Base-by-base conservation (phyloP, 2,113 vertebrate genomes). In the Piaya cayana region DNA sequence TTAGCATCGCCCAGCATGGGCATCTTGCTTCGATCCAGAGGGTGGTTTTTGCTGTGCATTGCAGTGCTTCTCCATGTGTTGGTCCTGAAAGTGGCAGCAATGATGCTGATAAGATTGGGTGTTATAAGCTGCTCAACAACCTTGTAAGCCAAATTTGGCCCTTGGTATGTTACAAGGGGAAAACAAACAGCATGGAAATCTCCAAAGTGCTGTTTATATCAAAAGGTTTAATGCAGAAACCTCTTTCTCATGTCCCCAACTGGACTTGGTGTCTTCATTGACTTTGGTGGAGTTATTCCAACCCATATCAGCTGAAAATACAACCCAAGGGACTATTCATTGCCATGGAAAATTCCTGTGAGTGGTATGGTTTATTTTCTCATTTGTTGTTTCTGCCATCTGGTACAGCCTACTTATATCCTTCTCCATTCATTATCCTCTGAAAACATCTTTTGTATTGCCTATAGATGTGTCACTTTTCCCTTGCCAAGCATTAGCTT, bases 401-500 rank as follows among this genome's bases (percentile, higher is more conserved):
- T 87, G 92, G 72, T 65, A 91, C 8, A 55, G 53, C 32, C 22
- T 22, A 45, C 86, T 50, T 52, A 20, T 10, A 68, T 56, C 34
- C 45, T 75, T 55, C 59, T 74, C 45, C 62, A 60, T 52, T 90
- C 49, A 22, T 62, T 43, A 9, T 52, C 58, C 49, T 69, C 78
- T 68, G 78, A 87, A 86, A 94, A 91, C 19, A 47, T 32, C 42
- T 82, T 92, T 70, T 90, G 52, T 91, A 52, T 76, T 81, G 45
- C 72, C 71, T 72, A 8, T 8, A 76, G 53, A 64, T 55, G 53
- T 47, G 50, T 39, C 60, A 70, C 37, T 78, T 91, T 89, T 59
- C 18, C 69, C 53, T 71, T 92, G 84, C 69, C 84, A 89, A 87
- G 93, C 87, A 92, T 91, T 96, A 94, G 56, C 65, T 86, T 94